Percentiles rank a stretch among this genome's conserved stretches.
These are phyloP conservation scores for Pseudochirops corinnae DNA, from an alignment of 2,797 vertebrate genomes.

Conservation along the genomic window DNA sequence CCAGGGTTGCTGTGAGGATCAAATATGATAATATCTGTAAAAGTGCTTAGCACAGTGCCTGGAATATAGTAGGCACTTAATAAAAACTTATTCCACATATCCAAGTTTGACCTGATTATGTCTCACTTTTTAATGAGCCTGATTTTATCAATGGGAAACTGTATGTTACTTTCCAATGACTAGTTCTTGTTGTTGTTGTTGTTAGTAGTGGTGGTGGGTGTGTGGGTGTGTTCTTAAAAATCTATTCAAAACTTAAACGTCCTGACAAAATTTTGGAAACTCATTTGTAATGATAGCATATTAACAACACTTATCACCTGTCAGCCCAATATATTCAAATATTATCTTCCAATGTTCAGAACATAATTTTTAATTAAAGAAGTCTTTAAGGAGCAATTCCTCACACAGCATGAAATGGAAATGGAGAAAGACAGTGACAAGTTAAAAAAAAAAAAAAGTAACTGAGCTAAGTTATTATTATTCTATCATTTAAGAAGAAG, in stretches of 20 bases:
- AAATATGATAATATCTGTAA: not conserved
- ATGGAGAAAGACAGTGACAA: not conserved
- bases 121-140: not conserved
- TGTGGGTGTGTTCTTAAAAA: not conserved
- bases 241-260: not conserved
- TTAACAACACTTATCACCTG: conserved; percentile 62
- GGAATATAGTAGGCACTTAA: not conserved
- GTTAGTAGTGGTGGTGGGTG: not conserved
- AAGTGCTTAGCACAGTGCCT: not conserved
- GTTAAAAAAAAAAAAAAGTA: conserved; percentile 35
- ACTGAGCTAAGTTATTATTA: not conserved
- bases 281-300: conserved; percentile 54
- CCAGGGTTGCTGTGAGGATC: not conserved
- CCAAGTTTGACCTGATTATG: not conserved
- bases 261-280: not conserved
- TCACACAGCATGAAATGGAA: conserved; percentile 11
- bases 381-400: conserved; percentile 15
- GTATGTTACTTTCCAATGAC: not conserved
- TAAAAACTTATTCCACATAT: not conserved
- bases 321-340: conserved; percentile 67
- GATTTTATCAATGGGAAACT: not conserved
- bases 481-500: not conserved
- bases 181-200: too few species aligned
- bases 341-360: conserved; percentile 59
- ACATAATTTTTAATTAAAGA: conserved; percentile 58